phyloP scores from a whole-genome alignment of 92 coral and sea anemone species.

The Chrysogorgia sp. region DNA sequence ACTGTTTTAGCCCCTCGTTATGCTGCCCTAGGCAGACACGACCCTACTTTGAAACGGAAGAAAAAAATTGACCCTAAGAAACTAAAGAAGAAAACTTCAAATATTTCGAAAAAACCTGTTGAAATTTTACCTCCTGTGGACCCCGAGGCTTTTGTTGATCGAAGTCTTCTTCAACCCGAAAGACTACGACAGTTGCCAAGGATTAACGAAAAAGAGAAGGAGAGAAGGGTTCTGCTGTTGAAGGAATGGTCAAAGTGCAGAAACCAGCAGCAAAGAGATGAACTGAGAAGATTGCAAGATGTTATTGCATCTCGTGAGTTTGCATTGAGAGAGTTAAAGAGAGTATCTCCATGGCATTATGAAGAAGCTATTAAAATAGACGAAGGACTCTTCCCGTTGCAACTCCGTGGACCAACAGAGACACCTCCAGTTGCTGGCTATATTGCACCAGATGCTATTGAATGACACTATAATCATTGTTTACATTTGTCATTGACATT shows the following conservation, averaged over 20 bases:
- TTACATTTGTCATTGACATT: no score
- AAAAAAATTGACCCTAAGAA: constrained; percentile 63
- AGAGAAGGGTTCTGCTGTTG: constrained; percentile 71
- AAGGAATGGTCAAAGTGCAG: constrained; percentile 95
- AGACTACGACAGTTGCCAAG: constrained; percentile 64
- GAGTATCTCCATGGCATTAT: constrained; percentile 75
- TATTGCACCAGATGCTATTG: constrained; percentile 88
- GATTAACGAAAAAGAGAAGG: constrained; percentile 72
- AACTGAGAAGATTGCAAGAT: constrained; percentile 83
- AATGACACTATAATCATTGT: no score
- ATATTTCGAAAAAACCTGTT: constrained; percentile 73
- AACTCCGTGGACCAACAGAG: constrained; percentile 89
- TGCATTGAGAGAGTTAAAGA: constrained; percentile 88
- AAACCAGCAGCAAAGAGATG: constrained; percentile 91
- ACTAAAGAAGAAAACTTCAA: constrained; percentile 57
- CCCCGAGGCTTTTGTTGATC: constrained; percentile 76
- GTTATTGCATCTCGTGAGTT: constrained; percentile 80
- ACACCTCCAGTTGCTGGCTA: constrained; percentile 90
- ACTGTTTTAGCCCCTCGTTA: constrained; percentile 78
- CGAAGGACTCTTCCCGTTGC: constrained; percentile 75
- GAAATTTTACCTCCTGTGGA: constrained; percentile 95
- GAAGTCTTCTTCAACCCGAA: constrained; percentile 58
- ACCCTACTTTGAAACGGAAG: constrained; percentile 83
- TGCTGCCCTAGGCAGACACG: constrained; percentile 75
- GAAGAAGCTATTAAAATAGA: constrained; percentile 85